Percentiles rank a stretch among this genome's conserved stretches.
Conservation (phyloP, 2,113 vertebrate species). For the Arvicanthis niloticus region DNA sequence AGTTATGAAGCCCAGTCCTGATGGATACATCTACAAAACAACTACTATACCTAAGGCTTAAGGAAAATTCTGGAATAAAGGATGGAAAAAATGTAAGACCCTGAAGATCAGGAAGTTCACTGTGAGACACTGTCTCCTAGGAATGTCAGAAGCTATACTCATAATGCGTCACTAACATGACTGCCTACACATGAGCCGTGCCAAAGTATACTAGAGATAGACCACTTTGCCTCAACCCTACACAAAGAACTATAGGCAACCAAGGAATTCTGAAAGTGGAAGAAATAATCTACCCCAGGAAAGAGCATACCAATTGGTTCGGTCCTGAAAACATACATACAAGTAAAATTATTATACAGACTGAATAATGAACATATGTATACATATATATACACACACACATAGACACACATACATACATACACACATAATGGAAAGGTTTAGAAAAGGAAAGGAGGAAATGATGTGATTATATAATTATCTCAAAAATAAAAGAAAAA, state of each 20-base stretch:
- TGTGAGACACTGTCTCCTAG: background rate
- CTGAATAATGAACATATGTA: background rate
- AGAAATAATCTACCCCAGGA: background rate
- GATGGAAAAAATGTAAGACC: background rate
- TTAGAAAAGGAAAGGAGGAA: background rate
- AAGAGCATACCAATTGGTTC: background rate
- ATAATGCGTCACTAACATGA: background rate
- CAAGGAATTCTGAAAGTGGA: background rate
- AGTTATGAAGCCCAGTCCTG: background rate
- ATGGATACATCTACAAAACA: background rate
- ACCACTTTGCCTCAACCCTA: background rate
- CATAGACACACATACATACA: background rate
- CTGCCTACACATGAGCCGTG: background rate
- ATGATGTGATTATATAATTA: background rate
- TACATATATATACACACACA: background rate
- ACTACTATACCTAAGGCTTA: background rate
- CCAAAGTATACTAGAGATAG: background rate
- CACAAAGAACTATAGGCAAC: background rate
- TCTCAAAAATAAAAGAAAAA: slow-evolving; percentile 67
- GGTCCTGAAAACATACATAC: background rate
- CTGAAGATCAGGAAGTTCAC: background rate
- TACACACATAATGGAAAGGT: background rate
- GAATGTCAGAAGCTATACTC: background rate
- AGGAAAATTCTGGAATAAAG: background rate
- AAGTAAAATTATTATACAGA: background rate